Evolutionary conservation across 2,797 vertebrate genomes (phyloP).

Genomic region (Myotis myotis): DNA sequence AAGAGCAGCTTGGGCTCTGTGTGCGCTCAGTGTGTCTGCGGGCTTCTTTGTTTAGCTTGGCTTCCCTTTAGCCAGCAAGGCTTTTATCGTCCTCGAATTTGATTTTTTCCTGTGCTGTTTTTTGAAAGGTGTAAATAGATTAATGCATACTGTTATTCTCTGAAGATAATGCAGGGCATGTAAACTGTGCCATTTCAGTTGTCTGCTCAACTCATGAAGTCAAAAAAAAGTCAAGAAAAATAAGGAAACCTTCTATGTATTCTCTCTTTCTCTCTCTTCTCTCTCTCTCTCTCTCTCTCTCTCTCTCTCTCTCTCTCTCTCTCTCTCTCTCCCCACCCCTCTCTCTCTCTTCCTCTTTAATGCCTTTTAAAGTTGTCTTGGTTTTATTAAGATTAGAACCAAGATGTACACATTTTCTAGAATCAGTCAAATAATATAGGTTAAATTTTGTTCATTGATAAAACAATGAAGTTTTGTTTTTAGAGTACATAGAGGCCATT

Average conservation of each 20-base stretch:
- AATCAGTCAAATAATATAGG: background rate
- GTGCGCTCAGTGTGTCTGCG: background rate
- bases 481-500: background rate
- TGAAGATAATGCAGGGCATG: background rate
- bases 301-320: too few relatives aligned
- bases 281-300: too few relatives aligned
- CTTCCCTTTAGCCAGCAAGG: constrained; percentile 41
- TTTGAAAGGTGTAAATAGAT: constrained; percentile 52
- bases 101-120: constrained; percentile 54
- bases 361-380: constrained; percentile 23
- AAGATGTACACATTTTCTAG: background rate
- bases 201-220: background rate
- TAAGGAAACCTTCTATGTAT: background rate
- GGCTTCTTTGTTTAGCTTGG: constrained; percentile 54
- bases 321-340: background rate
- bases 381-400: constrained; percentile 13
- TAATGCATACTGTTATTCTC: constrained; percentile 48
- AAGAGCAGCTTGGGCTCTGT: background rate
- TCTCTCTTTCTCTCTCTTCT: too few relatives aligned
- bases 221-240: constrained; percentile 31
- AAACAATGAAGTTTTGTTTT: background rate
- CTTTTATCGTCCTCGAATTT: constrained; percentile 50
- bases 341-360: background rate
- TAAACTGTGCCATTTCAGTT: background rate
- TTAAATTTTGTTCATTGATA: background rate